Conservation (phyloP, 2,113 vertebrate genomes). For the Chloropsis hardwickii region DNA sequence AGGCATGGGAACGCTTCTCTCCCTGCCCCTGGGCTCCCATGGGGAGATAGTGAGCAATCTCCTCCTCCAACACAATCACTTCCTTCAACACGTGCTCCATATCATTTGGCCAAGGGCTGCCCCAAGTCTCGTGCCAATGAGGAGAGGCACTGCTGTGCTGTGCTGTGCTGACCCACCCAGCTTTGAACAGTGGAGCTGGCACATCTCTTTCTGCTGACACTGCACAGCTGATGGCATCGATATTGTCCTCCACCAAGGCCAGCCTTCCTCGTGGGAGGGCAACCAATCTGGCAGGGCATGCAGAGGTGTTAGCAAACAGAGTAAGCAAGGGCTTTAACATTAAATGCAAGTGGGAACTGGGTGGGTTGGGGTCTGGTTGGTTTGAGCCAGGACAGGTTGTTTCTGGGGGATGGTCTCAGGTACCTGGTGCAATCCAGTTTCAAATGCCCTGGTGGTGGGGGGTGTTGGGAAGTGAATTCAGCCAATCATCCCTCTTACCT, state of each 20-base stretch:
- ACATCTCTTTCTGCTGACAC: background rate
- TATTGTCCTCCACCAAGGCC: background rate
- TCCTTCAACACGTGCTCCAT: background rate
- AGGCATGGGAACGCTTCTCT: constrained; percentile 30
- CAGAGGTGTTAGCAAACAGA: background rate
- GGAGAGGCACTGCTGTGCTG: background rate
- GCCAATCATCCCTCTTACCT: background rate
- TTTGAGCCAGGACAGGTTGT: background rate
- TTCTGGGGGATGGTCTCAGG: background rate
- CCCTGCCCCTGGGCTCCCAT: background rate
- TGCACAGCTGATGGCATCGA: background rate
- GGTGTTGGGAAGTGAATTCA: background rate
- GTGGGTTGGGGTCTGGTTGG: background rate
- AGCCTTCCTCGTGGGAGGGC: background rate
- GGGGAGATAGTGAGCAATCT: background rate
- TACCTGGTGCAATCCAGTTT: background rate
- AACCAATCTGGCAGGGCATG: background rate
- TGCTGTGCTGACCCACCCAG: background rate
- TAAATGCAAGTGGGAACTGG: background rate
- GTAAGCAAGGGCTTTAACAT: background rate
- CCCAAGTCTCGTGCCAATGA: background rate
- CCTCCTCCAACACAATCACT: background rate
- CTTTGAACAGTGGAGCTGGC: background rate
- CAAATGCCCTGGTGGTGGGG: background rate
- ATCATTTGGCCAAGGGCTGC: background rate